These are phyloP conservation scores for Timema podura DNA, from an alignment of 2,888 invertebrate species.

Conservation along the genomic window DNA sequence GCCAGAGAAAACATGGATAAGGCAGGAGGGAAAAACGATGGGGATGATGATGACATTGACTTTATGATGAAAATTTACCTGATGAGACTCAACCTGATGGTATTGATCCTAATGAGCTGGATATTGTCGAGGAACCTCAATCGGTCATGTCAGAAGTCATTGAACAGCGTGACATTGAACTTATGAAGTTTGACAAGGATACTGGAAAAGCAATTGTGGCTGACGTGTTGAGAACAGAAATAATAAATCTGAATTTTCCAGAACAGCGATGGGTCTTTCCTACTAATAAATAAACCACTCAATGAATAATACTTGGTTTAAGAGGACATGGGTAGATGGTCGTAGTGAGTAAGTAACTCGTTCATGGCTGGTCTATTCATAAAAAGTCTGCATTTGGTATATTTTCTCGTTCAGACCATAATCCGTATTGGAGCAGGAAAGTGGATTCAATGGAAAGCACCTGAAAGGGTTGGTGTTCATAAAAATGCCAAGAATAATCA, in stretches of 20 bases:
- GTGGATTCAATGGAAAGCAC: conserved; percentile 1
- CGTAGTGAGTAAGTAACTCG: conserved; percentile 1
- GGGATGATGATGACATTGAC: not conserved
- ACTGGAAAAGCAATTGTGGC: not conserved
- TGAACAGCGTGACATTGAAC: not conserved
- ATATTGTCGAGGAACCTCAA: not conserved
- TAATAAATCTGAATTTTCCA: not conserved
- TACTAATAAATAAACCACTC: conserved; percentile 12
- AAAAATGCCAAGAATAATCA: not conserved
- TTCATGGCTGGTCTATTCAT: not conserved
- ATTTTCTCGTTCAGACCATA: conserved; percentile 3
- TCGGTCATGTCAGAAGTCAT: not conserved
- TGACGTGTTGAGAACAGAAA: conserved; percentile 1
- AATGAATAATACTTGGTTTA: conserved; percentile 7
- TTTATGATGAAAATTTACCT: not conserved
- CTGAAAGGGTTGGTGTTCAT: not conserved
- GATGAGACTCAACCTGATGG: not conserved
- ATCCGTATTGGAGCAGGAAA: not conserved
- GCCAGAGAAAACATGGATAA: not conserved
- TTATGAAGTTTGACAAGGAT: not conserved
- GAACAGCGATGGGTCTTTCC: conserved; percentile 1
- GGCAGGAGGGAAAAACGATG: not conserved
- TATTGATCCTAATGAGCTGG: too few relatives aligned
- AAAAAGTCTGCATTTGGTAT: not conserved
- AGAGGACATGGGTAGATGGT: not conserved